Base-by-base conservation (phyloP, 2,113 vertebrate genomes). In the Trematomus loennbergii region DNA sequence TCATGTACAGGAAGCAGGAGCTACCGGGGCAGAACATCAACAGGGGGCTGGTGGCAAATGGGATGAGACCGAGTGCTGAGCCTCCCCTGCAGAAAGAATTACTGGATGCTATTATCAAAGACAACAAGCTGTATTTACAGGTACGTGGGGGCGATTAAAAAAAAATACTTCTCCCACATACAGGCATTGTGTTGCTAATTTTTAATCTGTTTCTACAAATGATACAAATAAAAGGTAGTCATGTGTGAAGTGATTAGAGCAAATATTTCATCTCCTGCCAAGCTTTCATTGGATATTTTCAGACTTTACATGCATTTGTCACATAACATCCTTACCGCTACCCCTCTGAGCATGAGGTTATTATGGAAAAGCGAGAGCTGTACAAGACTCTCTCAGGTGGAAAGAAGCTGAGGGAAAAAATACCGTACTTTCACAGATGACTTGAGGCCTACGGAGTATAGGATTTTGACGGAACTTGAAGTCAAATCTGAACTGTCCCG, bases 111-210 rank as follows among this genome's bases (percentile, higher is more conserved):
- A 96, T 99, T 90, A 98, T 97, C 15, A 98, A 98, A 93, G 98
- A 99, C 93, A 99, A 99, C 92, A 99, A 99, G 88, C 95, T 98
- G 3, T 99, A 97, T 90, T 95, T 99, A 82, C 98, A 99, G 97
- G 98, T 98, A 94, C 94, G 95, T 73, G 3, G 0, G 46, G 58
- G 40, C 68, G 61, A 64, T 62, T 48, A 57, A 67, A 22, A 59
- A 59, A 65, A 33, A 3, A 48, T 22, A 20, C 63, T 10, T 70
- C 9, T 69, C 52, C 54, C 29, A 52, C 12, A 40, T 17, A 29
- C 12, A 48, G 17, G 2, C 54, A 45, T 61, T 50, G 18, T 40
- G 22, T 5, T 29, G 53, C 55, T 18, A 1, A 29, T 54, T 64
- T 9, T 48, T 64, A 29, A 15, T 20, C 6, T 16, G 16, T 10